Base-by-base conservation (phyloP, 2,888 invertebrate species). In the Pimpla rufipes region DNA sequence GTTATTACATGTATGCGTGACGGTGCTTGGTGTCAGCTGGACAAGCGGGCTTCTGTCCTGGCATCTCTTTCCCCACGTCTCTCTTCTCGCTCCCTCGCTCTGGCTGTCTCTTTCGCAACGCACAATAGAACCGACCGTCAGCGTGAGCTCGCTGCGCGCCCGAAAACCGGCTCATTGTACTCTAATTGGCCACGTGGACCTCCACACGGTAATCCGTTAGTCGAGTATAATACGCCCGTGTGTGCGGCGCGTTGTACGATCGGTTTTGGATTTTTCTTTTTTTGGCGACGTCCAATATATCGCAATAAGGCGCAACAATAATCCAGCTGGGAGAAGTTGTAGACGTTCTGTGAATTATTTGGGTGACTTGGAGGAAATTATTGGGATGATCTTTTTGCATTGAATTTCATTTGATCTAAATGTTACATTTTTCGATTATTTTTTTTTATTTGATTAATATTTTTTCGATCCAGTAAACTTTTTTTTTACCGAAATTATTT, bases 41-140 rank as follows among this genome's bases (percentile, higher is more conserved):
- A 57, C 47, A 62, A 74, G 68, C 47, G 35, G 11, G 35, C 13
- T 62, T 23, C 66, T 55, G 47, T 42, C 57, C 57, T n/a, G 16
- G 50, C 57, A 29, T 52, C 47, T 50, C 50, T 21, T 18, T 37
- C 62, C 11, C 35, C 66, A 68, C 79, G 42, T 80, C 81, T 77
- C 29, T 29, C 29, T 29, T 29, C 29, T 29, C 50, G n/a, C 35
- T 50, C 62, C 11, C 35, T 70, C 73, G 75, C 50, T 79, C 83
- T 77, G 47, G 83, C 62, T 8, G 37, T 37, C 16, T 37, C 50
- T n/a, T 13, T 47, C 59, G 16, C 11, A 6, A 45, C 74, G 81
- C 82, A 88, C 87, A 88, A 88, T 87, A 71, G 73, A 82, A 85
- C 84, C 77, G 80, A 71, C 81, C 83, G 81, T 83, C 80, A 75